Percentiles rank a stretch among this genome's conserved stretches.
Evolutionary conservation across 2,888 invertebrate genomes (phyloP).

Genomic region (Schizaphis graminum): DNA sequence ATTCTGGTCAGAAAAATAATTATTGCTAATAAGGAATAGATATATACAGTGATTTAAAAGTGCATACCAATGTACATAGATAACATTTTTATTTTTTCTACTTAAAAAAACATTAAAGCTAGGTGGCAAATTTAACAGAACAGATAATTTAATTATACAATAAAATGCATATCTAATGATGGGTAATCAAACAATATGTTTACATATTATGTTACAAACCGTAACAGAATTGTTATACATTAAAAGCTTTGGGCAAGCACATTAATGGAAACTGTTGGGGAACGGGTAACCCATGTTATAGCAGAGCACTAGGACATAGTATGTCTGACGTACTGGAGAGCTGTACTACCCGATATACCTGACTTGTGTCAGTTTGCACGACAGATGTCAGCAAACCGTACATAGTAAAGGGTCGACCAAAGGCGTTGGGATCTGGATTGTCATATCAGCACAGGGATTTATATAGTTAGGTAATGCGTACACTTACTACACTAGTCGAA

Average conservation of each 20-base stretch:
- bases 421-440: background rate
- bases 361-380: background rate
- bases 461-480: background rate
- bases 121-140: background rate
- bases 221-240: background rate
- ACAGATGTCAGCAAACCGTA: background rate
- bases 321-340: background rate
- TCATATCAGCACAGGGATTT: background rate
- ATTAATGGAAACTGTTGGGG: background rate
- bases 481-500: background rate
- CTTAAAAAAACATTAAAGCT: background rate
- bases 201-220: background rate
- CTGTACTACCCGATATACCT: background rate
- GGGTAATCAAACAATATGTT: background rate
- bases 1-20: conserved; percentile 3
- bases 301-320: background rate
- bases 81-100: background rate
- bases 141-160: background rate
- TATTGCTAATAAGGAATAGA: background rate
- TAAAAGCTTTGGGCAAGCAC: background rate
- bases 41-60: background rate
- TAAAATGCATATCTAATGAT: background rate
- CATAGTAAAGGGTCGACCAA: background rate
- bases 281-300: background rate
- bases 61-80: background rate